phyloP scores from a whole-genome alignment of 2,113 vertebrate species.

The Oncorhynchus gorbuscha region DNA sequence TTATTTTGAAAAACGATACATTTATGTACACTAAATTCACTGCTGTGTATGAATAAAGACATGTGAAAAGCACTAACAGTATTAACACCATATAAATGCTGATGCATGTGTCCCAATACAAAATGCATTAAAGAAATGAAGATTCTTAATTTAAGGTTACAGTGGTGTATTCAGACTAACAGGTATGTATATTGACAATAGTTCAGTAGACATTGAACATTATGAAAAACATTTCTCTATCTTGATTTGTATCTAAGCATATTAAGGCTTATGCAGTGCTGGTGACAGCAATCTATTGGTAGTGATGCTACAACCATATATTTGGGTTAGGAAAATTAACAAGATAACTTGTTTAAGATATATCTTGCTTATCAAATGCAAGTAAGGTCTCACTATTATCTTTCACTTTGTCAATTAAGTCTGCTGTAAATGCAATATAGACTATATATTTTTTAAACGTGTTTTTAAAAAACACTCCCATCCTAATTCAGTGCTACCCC shows the following conservation, averaged over 20 bases:
- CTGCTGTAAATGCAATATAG: conserved; percentile 14
- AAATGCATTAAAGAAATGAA: conserved; percentile 17
- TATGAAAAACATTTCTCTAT: no score
- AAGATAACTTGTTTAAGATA: neutral
- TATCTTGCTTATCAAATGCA: neutral
- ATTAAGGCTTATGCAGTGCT: conserved; percentile 4
- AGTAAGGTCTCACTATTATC: neutral
- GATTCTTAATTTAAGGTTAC: no score
- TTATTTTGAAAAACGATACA: conserved; percentile 59
- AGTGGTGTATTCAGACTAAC: no score
- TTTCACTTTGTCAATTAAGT: conserved; percentile 1
- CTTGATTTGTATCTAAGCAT: neutral
- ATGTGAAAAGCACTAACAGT: conserved; percentile 19
- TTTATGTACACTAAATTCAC: conserved; percentile 25
- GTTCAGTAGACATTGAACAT: no score
- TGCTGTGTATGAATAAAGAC: conserved; percentile 35
- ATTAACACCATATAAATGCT: conserved; percentile 5
- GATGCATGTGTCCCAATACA: conserved; percentile 27
- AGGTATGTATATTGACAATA: no score
- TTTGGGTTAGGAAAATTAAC: conserved; percentile 2
- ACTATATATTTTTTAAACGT: no score
- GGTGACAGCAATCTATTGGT: neutral
- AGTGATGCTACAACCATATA: neutral
- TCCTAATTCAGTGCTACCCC: neutral
- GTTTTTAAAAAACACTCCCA: neutral